phyloP scores from a whole-genome alignment of 2,113 vertebrate species.

The Peromyscus leucopus region DNA sequence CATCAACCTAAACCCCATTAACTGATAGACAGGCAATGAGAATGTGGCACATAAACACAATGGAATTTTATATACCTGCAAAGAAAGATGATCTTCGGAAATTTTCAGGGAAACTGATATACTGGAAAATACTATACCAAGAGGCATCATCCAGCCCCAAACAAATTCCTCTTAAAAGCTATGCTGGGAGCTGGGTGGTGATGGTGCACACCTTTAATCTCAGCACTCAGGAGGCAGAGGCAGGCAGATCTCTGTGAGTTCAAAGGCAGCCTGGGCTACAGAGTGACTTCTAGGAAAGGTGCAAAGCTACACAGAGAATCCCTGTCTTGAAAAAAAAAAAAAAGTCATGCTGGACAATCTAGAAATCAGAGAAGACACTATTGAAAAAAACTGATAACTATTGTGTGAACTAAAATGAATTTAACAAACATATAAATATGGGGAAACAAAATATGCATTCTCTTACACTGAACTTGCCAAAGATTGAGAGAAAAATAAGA shows the following conservation, averaged over 20 bases:
- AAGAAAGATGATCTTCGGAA: too few relatives aligned
- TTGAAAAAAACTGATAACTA: not conserved
- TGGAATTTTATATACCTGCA: not conserved
- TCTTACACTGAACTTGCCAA: not conserved
- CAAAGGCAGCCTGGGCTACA: too few relatives aligned
- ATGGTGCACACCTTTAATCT: too few relatives aligned
- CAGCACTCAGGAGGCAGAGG: too few relatives aligned
- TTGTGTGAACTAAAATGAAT: not conserved
- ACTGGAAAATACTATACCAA: not conserved
- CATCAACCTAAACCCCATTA: too few relatives aligned
- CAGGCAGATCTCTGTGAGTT: too few relatives aligned
- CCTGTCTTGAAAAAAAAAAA: not conserved
- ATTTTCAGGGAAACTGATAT: not conserved
- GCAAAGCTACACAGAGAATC: too few relatives aligned
- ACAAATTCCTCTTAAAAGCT: not conserved
- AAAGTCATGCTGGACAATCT: not conserved
- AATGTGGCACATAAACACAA: not conserved
- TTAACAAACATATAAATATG: not conserved
- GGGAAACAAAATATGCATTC: not conserved
- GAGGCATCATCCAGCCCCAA: not conserved
- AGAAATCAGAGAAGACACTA: too few relatives aligned
- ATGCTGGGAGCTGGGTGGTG: too few relatives aligned
- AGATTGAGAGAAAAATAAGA: not conserved
- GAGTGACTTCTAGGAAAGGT: too few relatives aligned
- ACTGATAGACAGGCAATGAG: not conserved